Conservation (phyloP, 2,797 vertebrate species). For the Muscicapa comitata region DNA sequence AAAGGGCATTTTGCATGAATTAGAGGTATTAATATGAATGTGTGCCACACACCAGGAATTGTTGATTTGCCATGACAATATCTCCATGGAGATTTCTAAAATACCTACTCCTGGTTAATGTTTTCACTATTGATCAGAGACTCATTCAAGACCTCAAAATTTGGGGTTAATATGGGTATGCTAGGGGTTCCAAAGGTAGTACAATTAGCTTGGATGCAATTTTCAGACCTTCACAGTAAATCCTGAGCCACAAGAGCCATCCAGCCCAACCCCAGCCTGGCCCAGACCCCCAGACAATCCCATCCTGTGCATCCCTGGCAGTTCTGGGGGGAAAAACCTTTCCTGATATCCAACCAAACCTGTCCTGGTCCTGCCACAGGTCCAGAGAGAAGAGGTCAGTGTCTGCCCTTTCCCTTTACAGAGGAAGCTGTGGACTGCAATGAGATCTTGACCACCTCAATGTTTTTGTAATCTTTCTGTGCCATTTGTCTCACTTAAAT, state of each 20-base stretch:
- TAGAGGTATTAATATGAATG: background rate
- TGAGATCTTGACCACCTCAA: background rate
- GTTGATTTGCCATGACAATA: background rate
- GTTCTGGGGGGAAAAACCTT: background rate
- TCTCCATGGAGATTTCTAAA: background rate
- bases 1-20: background rate
- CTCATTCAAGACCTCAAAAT: background rate
- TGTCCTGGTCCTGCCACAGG: background rate
- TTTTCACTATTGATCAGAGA: background rate
- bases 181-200: background rate
- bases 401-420: background rate
- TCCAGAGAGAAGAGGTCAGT: background rate
- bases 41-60: background rate
- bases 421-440: background rate
- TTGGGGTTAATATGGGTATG: background rate
- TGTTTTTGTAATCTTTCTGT: background rate
- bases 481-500: background rate
- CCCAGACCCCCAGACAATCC: background rate
- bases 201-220: background rate
- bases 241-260: background rate
- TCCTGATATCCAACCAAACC: rapidly evolving
- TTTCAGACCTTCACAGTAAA: background rate
- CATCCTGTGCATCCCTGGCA: background rate
- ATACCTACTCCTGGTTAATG: background rate
- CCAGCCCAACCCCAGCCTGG: background rate